Conservation (phyloP, 2,113 vertebrate genomes). For the Macrotis lagotis region DNA sequence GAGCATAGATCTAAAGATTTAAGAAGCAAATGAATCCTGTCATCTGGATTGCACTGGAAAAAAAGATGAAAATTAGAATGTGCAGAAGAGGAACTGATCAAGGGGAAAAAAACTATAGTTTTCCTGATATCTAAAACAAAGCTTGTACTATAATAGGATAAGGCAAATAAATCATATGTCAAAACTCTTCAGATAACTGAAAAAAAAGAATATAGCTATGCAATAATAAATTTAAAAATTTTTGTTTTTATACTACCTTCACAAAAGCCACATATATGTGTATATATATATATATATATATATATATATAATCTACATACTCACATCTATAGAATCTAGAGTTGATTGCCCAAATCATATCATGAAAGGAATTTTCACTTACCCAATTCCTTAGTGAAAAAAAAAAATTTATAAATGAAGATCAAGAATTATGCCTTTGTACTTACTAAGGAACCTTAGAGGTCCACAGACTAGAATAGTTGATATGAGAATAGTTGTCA, state of each 20-base stretch:
- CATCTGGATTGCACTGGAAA: neutral
- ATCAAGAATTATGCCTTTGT: neutral
- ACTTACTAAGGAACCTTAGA: neutral
- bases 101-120: neutral
- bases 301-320: neutral
- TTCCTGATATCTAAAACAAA: slow-evolving; percentile 23
- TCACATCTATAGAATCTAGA: neutral
- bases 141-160: neutral
- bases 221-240: neutral
- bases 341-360: slow-evolving; percentile 17
- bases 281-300: neutral
- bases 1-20: slow-evolving; percentile 29
- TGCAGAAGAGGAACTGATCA: neutral
- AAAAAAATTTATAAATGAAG: neutral
- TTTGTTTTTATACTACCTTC: slow-evolving; percentile 29
- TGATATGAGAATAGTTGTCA: neutral
- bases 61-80: slow-evolving; percentile 9
- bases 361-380: neutral
- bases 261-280: neutral
- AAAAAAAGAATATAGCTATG: neutral
- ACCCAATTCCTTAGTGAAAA: neutral
- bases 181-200: neutral
- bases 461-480: neutral
- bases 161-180: neutral
- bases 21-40: neutral